Evolutionary conservation across 2,888 invertebrate species (phyloP), one percentile per base, ranked within the genome.

Genomic region (Tanaodytes sp.): DNA sequence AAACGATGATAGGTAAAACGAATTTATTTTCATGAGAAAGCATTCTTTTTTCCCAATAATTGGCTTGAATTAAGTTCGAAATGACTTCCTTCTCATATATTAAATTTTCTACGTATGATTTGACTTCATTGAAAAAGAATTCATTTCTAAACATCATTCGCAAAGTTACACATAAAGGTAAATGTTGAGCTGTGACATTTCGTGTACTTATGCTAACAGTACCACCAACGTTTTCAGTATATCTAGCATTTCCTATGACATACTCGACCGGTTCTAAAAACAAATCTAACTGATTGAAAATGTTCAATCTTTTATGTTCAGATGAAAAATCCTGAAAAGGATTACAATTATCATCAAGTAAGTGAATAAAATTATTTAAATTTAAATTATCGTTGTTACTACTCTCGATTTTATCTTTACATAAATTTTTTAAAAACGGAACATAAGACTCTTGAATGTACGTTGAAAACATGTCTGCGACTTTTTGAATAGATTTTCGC

Each of bases 361-460:
- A 18, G 3, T 36, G 9, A 40, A 14, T n/a, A 15, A 55, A 43
- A 11, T 23, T 59, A 2, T 20, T 42, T 15, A 51, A 20, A 42
- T 51, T 14, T 3, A 23, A 45, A 57, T 37, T 5, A 16, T 27
- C 15, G 37, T 52, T 27, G 5, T 5, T 8, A 12, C 40, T 16
- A 12, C 30, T 16, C 11, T 12, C 18, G 5, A 52, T 27, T n/a
- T 45, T 33, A 15, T 43, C n/a, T 42, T 36, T 8, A 37, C 43
- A 23, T 4, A 42, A 49, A 16, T 33, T 33, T 52, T 52, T 52
- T 58, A 58, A 58, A 19, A 19, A 20, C 23, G 67, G 51, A 19
- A 67, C n/a, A 45, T 37, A 67, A 18, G 36, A 36, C 19, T 27
- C 43, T 48, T 16, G 14, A 19, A 67, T 42, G 23, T 54, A 61